A percentile compares a stretch with the other conserved stretches of the same genome.
Evolutionary conservation across 1,140 invertebrate species (phyloP).

Genomic region (Heliothis subflexa): DNA sequence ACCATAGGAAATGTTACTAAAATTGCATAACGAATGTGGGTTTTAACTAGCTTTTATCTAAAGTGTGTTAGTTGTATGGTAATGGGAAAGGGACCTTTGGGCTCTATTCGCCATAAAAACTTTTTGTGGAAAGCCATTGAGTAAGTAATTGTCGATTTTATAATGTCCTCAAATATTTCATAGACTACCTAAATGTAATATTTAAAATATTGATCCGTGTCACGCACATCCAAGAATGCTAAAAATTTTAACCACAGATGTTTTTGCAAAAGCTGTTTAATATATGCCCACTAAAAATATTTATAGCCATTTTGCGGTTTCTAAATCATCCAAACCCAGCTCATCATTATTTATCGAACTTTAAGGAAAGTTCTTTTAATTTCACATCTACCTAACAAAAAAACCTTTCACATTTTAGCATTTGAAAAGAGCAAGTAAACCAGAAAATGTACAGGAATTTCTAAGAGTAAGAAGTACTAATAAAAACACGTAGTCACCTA

Average conservation of each 20-base stretch:
- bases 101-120: neutral
- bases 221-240: no score
- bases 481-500: slow-evolving; percentile 8
- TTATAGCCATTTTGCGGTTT: no score
- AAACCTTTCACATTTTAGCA: slow-evolving; percentile 1
- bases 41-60: neutral
- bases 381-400: neutral
- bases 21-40: slow-evolving; percentile 6
- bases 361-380: neutral
- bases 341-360: neutral
- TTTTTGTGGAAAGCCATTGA: neutral
- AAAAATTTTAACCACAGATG: no score
- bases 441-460: neutral
- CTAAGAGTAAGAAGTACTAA: neutral
- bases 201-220: no score
- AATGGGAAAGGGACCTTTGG: neutral
- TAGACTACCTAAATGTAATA: no score
- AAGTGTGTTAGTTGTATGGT: neutral
- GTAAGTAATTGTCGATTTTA: no score
- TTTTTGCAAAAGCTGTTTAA: no score
- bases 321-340: no score
- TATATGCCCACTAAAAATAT: no score
- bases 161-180: no score
- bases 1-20: slow-evolving; percentile 19
- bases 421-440: neutral